phyloP scores from a whole-genome alignment of 2,113 vertebrate species.

The Callospermophilus lateralis region DNA sequence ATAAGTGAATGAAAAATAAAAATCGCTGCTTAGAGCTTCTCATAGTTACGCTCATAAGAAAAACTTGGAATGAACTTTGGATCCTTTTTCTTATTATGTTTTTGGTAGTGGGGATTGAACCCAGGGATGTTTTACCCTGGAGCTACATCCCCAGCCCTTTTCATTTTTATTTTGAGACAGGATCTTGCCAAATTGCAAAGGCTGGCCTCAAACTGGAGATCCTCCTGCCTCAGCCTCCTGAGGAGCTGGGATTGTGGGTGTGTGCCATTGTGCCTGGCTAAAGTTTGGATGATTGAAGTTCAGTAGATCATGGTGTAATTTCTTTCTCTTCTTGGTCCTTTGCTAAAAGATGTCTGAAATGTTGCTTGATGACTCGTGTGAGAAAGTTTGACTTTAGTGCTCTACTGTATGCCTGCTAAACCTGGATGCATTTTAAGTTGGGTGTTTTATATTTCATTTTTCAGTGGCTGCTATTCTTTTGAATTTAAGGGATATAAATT shows the following conservation, averaged over 20 bases:
- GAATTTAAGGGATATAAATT: conserved; percentile 25
- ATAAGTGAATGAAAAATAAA: not conserved
- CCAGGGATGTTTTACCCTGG: too few species aligned
- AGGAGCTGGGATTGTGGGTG: too few species aligned
- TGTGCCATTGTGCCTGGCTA: too few species aligned
- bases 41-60: conserved; percentile 4
- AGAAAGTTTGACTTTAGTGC: not conserved
- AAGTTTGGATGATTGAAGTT: conserved; percentile 5
- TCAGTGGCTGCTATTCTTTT: conserved; percentile 19
- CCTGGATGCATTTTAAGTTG: conserved; percentile 10
- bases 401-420: not conserved
- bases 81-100: too few species aligned
- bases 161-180: too few species aligned
- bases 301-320: not conserved
- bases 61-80: not conserved
- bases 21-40: not conserved
- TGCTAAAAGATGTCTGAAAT: conserved; percentile 31
- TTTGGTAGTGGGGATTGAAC: too few species aligned
- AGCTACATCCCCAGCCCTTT: too few species aligned
- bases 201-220: too few species aligned
- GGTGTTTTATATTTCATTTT: not conserved
- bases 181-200: too few species aligned
- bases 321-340: not conserved
- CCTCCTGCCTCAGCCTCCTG: too few species aligned
- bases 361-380: not conserved